Evolutionary conservation across 2,888 invertebrate species (phyloP).

Genomic region (Crematogaster levior): DNA sequence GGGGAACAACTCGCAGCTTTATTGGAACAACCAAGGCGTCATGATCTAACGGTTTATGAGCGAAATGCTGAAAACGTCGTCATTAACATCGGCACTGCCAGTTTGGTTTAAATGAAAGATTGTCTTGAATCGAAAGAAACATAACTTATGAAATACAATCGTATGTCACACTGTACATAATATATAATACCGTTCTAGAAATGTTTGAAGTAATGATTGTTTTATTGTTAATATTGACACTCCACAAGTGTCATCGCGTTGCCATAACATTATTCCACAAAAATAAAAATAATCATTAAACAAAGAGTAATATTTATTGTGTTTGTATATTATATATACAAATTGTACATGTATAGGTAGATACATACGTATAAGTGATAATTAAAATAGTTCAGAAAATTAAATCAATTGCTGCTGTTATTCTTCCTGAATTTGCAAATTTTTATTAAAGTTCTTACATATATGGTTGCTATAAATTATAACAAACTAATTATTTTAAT

Average conservation of each 20-base stretch:
- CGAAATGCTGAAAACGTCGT: slow-evolving; percentile 80
- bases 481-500: neutral
- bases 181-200: neutral
- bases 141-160: neutral
- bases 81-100: slow-evolving; percentile 88
- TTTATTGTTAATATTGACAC: slow-evolving; percentile 13
- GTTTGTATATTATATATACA: slow-evolving; percentile 29
- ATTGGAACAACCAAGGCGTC: slow-evolving; percentile 79
- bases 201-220: slow-evolving; percentile 4
- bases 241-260: slow-evolving; percentile 38
- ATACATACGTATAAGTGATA: slow-evolving; percentile 30
- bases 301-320: slow-evolving; percentile 28
- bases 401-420: neutral
- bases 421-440: neutral
- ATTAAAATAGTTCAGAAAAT: neutral
- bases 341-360: slow-evolving; percentile 50
- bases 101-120: slow-evolving; percentile 87
- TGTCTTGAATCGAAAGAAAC: neutral
- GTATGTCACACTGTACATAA: slow-evolving; percentile 17
- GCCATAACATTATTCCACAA: slow-evolving; percentile 35
- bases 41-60: slow-evolving; percentile 81
- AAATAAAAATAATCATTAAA: slow-evolving; percentile 18
- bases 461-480: neutral
- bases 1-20: slow-evolving; percentile 79
- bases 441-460: neutral